A percentile compares a stretch with the other conserved stretches of the same genome.
Conservation (phyloP, 1,140 invertebrate genomes). For the Brachionus calyciflorus region DNA sequence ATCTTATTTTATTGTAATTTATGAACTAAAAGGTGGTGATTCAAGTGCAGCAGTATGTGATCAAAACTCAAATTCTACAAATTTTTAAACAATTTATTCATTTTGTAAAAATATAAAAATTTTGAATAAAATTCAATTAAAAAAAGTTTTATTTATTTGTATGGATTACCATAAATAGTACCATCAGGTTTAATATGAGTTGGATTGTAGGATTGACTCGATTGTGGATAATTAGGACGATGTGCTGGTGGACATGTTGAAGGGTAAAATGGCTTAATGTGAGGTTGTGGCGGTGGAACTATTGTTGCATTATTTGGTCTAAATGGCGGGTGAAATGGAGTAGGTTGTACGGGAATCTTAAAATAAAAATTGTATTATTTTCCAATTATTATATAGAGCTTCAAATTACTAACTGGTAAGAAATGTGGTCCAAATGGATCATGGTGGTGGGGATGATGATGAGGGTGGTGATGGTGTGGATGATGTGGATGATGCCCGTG, state of each 20-base stretch:
- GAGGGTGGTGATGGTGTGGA: neutral
- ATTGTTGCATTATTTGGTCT: neutral
- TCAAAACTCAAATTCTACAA: neutral
- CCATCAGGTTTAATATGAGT: neutral
- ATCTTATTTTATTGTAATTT: slow-evolving; percentile 22
- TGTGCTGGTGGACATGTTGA: neutral
- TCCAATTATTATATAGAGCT: neutral
- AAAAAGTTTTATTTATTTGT: neutral
- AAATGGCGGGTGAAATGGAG: neutral
- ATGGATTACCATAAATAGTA: slow-evolving; percentile 1
- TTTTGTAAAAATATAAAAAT: no score
- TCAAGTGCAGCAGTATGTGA: neutral
- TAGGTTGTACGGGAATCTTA: neutral
- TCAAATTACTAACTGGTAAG: neutral
- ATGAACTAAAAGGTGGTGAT: neutral
- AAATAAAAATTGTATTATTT: no score
- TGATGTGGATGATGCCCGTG: neutral
- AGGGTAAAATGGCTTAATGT: neutral
- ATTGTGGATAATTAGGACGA: neutral
- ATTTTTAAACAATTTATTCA: neutral
- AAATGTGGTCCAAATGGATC: neutral
- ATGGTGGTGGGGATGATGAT: neutral
- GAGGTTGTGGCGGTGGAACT: slow-evolving; percentile 11
- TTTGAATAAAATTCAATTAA: no score
- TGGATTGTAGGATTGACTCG: neutral